Evolutionary conservation across 2,888 invertebrate genomes (phyloP).

Genomic region (Argyresthia goedartella): DNA sequence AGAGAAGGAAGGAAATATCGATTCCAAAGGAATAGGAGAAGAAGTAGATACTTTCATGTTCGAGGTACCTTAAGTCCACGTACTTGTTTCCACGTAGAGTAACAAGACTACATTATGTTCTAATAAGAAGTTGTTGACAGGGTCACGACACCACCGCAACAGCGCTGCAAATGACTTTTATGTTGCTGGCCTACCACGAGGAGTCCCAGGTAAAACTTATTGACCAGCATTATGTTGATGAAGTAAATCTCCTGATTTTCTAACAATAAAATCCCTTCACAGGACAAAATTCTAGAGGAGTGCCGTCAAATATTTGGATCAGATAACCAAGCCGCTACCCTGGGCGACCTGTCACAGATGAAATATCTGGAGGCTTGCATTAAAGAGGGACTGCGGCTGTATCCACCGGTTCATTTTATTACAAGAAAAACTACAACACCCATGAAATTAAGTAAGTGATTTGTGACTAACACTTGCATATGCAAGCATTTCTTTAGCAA

Average conservation of each 20-base stretch:
- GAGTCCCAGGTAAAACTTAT: slow-evolving; percentile 26
- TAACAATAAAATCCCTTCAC: slow-evolving; percentile 1
- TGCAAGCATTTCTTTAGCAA: too few species aligned
- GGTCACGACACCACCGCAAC: slow-evolving; percentile 11
- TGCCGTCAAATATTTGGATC: slow-evolving; percentile 54
- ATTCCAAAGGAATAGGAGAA: slow-evolving; percentile 66
- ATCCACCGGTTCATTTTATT: slow-evolving; percentile 73
- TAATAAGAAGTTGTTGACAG: background rate
- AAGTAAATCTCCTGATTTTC: too few species aligned
- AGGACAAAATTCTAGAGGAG: slow-evolving; percentile 54
- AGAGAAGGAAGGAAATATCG: slow-evolving; percentile 51
- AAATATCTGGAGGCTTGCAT: slow-evolving; percentile 74
- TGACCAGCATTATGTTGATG: background rate
- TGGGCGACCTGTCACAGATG: slow-evolving; percentile 66
- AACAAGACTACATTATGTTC: background rate
- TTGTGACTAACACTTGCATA: too few species aligned
- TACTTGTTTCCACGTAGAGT: background rate
- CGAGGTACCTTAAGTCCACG: slow-evolving; percentile 33
- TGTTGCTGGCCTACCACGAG: slow-evolving; percentile 17
- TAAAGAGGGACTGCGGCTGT: slow-evolving; percentile 72
- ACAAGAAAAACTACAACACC: slow-evolving; percentile 62
- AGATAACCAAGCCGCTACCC: slow-evolving; percentile 45
- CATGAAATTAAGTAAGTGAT: slow-evolving; percentile 57
- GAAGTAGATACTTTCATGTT: slow-evolving; percentile 77
- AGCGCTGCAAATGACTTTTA: slow-evolving; percentile 10